A percentile compares a stretch with the other conserved stretches of the same genome.
Conservation (phyloP, 2,113 vertebrate species). For the Bufo bufo region DNA sequence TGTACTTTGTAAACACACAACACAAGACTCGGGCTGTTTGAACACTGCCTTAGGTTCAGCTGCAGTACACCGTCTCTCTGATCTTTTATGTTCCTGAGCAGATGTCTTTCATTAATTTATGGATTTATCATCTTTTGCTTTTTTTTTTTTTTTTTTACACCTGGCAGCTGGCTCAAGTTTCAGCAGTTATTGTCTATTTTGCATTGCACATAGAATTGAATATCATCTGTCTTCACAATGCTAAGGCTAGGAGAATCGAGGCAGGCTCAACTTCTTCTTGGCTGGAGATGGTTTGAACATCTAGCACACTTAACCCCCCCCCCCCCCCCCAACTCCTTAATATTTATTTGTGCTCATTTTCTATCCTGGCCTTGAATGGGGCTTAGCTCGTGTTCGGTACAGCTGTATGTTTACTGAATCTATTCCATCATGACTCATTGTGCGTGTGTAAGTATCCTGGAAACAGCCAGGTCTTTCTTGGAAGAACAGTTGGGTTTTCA, state of each 20-base stretch:
- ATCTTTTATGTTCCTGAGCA: slow-evolving; percentile 92
- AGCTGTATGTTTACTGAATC: slow-evolving; percentile 88
- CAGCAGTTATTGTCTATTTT: slow-evolving; percentile 90
- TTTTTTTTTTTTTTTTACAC: slow-evolving; percentile 89
- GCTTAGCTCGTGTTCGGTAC: slow-evolving; percentile 84
- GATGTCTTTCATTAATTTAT: slow-evolving; percentile 99
- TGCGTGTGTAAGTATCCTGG: slow-evolving; percentile 89
- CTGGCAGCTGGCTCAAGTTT: slow-evolving; percentile 95
- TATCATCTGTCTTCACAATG: slow-evolving; percentile 89
- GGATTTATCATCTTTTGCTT: slow-evolving; percentile 88
- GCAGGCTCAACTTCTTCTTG: slow-evolving; percentile 78
- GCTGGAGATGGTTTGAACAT: slow-evolving; percentile 77
- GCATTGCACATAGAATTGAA: slow-evolving; percentile 85
- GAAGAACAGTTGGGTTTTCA: slow-evolving; percentile 84
- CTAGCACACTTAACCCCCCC: slow-evolving; percentile 66
- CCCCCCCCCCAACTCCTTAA: slow-evolving; percentile 78
- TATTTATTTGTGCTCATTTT: slow-evolving; percentile 92
- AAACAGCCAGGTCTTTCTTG: slow-evolving; percentile 86
- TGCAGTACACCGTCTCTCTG: slow-evolving; percentile 78
- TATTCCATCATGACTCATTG: slow-evolving; percentile 87
- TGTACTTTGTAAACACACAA: slow-evolving; percentile 70
- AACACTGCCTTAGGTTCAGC: slow-evolving; percentile 85
- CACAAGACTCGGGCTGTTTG: slow-evolving; percentile 81
- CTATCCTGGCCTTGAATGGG: slow-evolving; percentile 88
- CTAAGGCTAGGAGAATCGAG: slow-evolving; percentile 79